Evolutionary conservation across 23 tunicate genomes (phyloP).

Genomic region (Trididemnum clinides): DNA sequence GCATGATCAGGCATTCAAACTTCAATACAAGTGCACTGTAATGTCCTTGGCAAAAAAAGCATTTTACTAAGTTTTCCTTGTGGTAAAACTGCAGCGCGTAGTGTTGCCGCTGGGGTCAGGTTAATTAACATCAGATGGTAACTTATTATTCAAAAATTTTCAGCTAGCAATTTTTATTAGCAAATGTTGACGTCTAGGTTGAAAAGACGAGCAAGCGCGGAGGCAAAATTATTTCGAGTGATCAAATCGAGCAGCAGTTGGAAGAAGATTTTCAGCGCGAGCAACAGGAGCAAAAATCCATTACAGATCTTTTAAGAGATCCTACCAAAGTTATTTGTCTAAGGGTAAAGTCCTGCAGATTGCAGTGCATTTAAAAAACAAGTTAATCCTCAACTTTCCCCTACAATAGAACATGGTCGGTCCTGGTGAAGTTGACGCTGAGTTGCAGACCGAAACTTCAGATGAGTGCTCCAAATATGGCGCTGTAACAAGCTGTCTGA

Average conservation of each 20-base stretch:
- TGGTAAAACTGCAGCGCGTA: too few relatives aligned
- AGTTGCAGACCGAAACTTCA: conserved; percentile 49
- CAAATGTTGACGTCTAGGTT: conserved; percentile 56
- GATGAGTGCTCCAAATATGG: conserved; percentile 73
- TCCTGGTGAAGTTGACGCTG: conserved; percentile 61
- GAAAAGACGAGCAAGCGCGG: conserved; percentile 97
- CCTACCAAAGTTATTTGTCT: conserved; percentile 90
- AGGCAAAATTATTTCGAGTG: conserved; percentile 90
- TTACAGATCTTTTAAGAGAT: conserved; percentile 58
- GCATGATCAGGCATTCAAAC: too few relatives aligned
- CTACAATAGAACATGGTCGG: conserved; percentile 57
- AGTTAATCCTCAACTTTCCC: not conserved
- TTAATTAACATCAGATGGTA: too few relatives aligned
- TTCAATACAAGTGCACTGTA: too few relatives aligned
- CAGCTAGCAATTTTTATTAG: too few relatives aligned
- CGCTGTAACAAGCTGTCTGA: conserved; percentile 40
- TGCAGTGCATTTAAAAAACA: not conserved
- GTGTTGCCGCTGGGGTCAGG: too few relatives aligned
- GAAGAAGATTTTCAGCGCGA: conserved; percentile 69
- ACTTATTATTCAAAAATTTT: too few relatives aligned
- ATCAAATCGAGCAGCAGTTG: conserved; percentile 83
- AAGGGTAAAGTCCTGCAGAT: conserved; percentile 14
- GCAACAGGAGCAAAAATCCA: conserved; percentile 64
- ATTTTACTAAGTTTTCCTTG: too few relatives aligned
- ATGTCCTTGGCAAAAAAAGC: too few relatives aligned